A percentile compares a stretch with the other conserved stretches of the same genome.
Evolutionary conservation across 2,888 invertebrate genomes (phyloP).

Genomic region (Unio delphinus): DNA sequence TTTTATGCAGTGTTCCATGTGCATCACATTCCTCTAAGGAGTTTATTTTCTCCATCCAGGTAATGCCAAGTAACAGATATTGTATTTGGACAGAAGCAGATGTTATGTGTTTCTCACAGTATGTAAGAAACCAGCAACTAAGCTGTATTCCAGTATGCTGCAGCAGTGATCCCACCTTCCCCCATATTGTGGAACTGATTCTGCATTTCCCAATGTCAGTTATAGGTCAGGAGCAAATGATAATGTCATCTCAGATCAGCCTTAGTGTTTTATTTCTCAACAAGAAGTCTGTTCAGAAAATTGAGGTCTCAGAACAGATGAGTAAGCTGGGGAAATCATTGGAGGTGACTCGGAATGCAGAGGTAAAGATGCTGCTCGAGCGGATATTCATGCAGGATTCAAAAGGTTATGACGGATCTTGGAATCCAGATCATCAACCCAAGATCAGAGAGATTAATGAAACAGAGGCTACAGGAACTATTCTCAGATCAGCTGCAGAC

Average conservation of each 20-base stretch:
- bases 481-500: too few relatives aligned
- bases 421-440: too few relatives aligned
- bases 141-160: constrained; percentile 28
- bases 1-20: neutral
- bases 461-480: too few relatives aligned
- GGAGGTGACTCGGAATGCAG: constrained; percentile 22
- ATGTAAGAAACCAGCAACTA: constrained; percentile 32
- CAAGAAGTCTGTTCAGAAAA: constrained; percentile 14
- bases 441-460: too few relatives aligned
- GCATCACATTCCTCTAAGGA: neutral
- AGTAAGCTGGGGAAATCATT: constrained; percentile 18
- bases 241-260: constrained; percentile 11
- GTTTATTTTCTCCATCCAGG: constrained; percentile 25
- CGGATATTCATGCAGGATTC: neutral
- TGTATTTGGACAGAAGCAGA: constrained; percentile 54
- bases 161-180: constrained; percentile 23
- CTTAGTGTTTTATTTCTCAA: constrained; percentile 10
- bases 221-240: neutral
- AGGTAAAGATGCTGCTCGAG: neutral
- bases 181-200: constrained; percentile 39
- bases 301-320: constrained; percentile 25
- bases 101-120: constrained; percentile 37
- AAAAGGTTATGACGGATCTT: too few relatives aligned
- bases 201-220: constrained; percentile 28
- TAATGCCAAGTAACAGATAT: constrained; percentile 48